phyloP scores from a whole-genome alignment of 2,888 invertebrate genomes.

The Philhelius pedissequus region DNA sequence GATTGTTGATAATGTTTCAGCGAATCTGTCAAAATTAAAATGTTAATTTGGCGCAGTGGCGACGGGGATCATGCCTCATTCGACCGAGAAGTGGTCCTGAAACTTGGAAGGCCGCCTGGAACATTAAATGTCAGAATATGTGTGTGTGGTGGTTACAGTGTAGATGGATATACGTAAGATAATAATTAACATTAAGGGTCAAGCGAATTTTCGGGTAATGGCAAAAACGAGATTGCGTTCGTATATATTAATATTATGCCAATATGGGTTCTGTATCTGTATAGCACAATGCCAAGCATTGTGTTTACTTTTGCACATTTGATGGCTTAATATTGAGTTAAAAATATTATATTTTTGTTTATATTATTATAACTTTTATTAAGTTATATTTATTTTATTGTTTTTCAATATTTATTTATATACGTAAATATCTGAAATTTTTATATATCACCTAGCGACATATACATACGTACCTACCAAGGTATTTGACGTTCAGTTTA shows the following conservation, averaged over 20 bases:
- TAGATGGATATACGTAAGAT: neutral
- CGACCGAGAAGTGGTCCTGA: neutral
- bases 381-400: neutral
- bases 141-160: neutral
- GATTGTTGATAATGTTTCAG: constrained; percentile 66
- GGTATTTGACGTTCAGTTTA: too few relatives aligned
- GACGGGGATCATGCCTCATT: neutral
- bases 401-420: too few relatives aligned
- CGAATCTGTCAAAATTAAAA: constrained; percentile 64
- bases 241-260: constrained; percentile 8
- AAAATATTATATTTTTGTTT: neutral
- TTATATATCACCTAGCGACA: too few relatives aligned
- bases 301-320: neutral
- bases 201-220: neutral
- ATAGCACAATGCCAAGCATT: neutral
- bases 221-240: constrained; percentile 4
- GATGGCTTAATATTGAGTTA: constrained; percentile 2
- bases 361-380: neutral
- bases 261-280: too few relatives aligned
- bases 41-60: constrained; percentile 44
- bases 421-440: too few relatives aligned
- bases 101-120: constrained; percentile 14
- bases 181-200: neutral
- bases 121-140: constrained; percentile 13
- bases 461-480: too few relatives aligned